Evolutionary conservation across 2,113 vertebrate species (phyloP).

Genomic region (Ptychochromis oligacanthus): DNA sequence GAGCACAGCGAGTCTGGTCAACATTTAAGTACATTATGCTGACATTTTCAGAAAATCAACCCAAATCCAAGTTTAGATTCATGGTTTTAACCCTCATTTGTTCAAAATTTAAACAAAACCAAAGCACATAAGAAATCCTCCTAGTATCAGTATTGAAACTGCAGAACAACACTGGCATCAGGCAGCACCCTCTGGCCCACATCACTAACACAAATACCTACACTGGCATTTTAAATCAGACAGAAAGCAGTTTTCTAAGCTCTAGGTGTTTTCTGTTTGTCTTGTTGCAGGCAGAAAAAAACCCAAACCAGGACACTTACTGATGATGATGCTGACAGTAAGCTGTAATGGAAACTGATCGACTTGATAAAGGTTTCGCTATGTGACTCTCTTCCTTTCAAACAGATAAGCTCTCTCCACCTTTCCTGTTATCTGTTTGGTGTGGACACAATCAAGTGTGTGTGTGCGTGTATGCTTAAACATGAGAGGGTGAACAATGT

Average conservation of each 20-base stretch:
- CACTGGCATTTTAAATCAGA: neutral
- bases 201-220: fast-evolving
- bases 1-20: no score
- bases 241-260: neutral
- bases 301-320: neutral
- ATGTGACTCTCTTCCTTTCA: conserved; percentile 38
- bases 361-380: conserved; percentile 20
- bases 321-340: neutral
- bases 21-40: no score
- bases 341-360: conserved; percentile 42
- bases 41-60: no score
- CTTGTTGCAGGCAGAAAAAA: neutral
- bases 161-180: neutral
- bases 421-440: conserved; percentile 10
- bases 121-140: neutral
- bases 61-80: no score
- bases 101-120: neutral
- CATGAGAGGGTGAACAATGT: fast-evolving
- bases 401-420: conserved; percentile 24
- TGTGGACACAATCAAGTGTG: neutral
- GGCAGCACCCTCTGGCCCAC: neutral
- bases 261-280: neutral
- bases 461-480: neutral
- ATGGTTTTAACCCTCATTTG: neutral
- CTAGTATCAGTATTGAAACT: neutral